phyloP scores from a whole-genome alignment of 2,888 invertebrate genomes.

The Gibbula magus region DNA sequence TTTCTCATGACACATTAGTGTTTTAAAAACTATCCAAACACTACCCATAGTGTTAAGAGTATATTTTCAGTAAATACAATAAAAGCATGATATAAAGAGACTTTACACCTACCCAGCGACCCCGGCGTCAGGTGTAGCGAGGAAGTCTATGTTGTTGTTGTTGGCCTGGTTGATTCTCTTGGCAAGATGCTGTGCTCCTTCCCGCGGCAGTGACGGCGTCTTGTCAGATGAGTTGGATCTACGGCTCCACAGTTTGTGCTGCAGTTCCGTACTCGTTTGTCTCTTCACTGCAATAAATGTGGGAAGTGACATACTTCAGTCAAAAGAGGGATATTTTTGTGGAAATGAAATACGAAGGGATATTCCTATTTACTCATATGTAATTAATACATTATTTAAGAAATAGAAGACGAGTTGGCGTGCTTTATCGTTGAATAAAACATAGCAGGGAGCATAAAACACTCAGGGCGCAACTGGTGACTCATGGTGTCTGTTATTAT shows the following conservation, averaged over 20 bases:
- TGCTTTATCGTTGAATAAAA: no score
- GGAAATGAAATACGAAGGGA: no score
- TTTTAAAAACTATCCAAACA: no score
- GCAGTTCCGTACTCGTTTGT: slow-evolving; percentile 45
- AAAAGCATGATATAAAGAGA: no score
- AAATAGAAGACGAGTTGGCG: no score
- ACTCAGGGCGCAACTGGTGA: no score
- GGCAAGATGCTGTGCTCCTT: slow-evolving; percentile 55
- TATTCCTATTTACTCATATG: not conserved
- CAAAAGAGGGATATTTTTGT: not conserved
- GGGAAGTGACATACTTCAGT: not conserved
- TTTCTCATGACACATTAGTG: no score
- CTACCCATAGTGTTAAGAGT: no score
- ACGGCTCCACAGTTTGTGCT: slow-evolving; percentile 34
- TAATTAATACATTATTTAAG: no score
- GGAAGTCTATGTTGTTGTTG: slow-evolving; percentile 70
- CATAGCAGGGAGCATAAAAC: no score
- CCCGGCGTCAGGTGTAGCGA: slow-evolving; percentile 76
- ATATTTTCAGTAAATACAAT: no score
- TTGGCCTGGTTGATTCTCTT: slow-evolving; percentile 53
- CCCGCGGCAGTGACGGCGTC: slow-evolving; percentile 65
- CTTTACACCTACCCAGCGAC: slow-evolving; percentile 74
- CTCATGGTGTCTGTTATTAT: no score
- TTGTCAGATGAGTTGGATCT: slow-evolving; percentile 43
- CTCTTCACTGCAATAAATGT: slow-evolving; percentile 38